Percentiles rank a stretch among this genome's conserved stretches.
phyloP scores from a whole-genome alignment of 2,113 vertebrate genomes.

The Nothocercus julius region DNA sequence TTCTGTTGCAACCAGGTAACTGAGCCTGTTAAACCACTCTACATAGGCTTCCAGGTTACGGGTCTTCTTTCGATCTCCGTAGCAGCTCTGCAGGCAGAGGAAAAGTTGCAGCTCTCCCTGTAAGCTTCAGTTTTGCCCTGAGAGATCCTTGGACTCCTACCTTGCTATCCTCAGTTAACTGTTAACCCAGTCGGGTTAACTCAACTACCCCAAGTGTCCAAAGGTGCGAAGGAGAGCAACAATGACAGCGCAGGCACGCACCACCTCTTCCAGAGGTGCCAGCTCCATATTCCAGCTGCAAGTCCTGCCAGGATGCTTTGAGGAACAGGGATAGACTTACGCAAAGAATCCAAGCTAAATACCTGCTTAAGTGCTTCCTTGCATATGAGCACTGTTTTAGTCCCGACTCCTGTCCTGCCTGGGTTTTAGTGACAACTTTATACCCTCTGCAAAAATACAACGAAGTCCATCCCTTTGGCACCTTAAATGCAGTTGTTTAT shows the following conservation, averaged over 20 bases:
- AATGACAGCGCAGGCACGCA: neutral
- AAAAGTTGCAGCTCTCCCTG: neutral
- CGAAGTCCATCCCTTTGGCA: neutral
- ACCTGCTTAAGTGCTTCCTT: neutral
- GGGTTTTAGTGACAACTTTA: neutral
- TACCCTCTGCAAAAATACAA: neutral
- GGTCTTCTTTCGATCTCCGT: constrained; percentile 85
- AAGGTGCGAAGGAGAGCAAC: neutral
- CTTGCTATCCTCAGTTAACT: neutral
- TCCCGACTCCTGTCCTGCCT: neutral
- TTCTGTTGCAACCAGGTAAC: constrained; percentile 94
- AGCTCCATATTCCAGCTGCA: neutral
- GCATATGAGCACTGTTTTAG: neutral
- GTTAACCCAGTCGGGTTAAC: neutral
- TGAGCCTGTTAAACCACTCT: constrained; percentile 97
- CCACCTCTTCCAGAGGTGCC: neutral
- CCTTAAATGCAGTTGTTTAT: neutral
- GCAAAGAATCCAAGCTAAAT: neutral
- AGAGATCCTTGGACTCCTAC: neutral
- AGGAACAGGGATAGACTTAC: neutral
- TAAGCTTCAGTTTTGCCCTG: neutral
- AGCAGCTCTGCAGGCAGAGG: constrained; percentile 80
- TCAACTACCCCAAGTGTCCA: neutral
- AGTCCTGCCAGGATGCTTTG: neutral
- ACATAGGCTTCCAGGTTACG: constrained; percentile 91